Conservation (phyloP, 2,888 invertebrate species). For the Napeogenes inachia region DNA sequence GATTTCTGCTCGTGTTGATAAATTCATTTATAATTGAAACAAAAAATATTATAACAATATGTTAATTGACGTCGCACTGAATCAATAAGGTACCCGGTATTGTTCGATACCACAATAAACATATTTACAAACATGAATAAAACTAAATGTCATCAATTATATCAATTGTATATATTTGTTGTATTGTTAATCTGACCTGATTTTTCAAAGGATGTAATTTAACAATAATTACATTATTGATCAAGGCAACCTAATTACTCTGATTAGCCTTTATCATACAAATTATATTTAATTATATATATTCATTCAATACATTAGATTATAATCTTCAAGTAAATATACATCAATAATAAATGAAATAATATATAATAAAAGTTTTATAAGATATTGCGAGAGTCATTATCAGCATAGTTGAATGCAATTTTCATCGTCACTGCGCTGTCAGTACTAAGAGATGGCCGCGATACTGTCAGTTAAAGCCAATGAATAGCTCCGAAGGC, state of each 20-base stretch:
- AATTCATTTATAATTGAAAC: too few relatives aligned
- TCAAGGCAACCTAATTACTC: not conserved
- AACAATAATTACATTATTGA: not conserved
- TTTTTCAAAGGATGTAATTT: not conserved
- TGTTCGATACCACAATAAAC: slow-evolving; percentile 17
- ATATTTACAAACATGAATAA: slow-evolving; percentile 18
- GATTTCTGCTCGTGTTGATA: too few relatives aligned
- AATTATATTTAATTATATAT: too few relatives aligned
- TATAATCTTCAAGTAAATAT: too few relatives aligned
- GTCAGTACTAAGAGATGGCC: slow-evolving; percentile 26
- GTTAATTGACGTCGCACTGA: not conserved
- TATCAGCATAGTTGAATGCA: not conserved
- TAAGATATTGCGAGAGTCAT: not conserved
- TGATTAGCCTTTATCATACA: too few relatives aligned
- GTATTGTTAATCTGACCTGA: slow-evolving; percentile 4
- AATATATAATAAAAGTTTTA: not conserved
- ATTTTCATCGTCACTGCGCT: slow-evolving; percentile 7
- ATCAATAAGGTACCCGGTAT: slow-evolving; percentile 12
- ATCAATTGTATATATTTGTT: not conserved
- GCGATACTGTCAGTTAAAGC: slow-evolving; percentile 24
- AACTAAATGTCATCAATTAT: slow-evolving; percentile 11
- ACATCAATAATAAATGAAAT: too few relatives aligned
- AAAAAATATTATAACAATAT: too few relatives aligned
- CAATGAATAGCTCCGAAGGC: slow-evolving; percentile 23
- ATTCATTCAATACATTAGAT: too few relatives aligned